These are phyloP conservation scores for Falco peregrinus DNA, from an alignment of 2,797 vertebrate genomes.

Conservation along the genomic window DNA sequence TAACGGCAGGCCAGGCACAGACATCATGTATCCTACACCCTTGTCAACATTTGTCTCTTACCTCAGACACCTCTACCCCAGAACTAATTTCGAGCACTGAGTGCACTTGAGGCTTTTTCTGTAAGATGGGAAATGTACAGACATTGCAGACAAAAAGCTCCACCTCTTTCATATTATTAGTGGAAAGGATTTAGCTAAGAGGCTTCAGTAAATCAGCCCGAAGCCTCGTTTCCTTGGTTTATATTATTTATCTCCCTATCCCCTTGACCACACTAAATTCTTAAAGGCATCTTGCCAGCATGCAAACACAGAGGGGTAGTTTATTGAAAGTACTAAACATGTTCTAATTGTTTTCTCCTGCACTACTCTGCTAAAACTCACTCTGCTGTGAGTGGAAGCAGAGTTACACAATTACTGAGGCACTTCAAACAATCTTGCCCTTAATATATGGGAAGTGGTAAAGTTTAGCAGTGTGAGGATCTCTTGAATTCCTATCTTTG, in stretches of 20 bases:
- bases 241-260: conserved; percentile 62
- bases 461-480: not conserved
- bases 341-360: conserved; percentile 60
- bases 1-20: not conserved
- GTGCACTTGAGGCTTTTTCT: not conserved
- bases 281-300: conserved; percentile 58
- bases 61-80: not conserved
- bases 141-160: conserved; percentile 10
- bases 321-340: conserved; percentile 53
- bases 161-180: conserved; percentile 25
- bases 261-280: conserved; percentile 56
- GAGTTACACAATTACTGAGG: not conserved
- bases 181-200: conserved; percentile 64
- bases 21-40: not conserved
- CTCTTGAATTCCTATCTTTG: not conserved
- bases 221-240: conserved; percentile 14
- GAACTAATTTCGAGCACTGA: not conserved
- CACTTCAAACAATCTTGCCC: not conserved
- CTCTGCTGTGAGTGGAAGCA: not conserved
- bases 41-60: not conserved
- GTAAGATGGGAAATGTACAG: not conserved
- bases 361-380: conserved; percentile 4
- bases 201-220: conserved; percentile 44
- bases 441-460: not conserved
- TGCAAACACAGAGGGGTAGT: conserved; percentile 34